phyloP scores from a whole-genome alignment of 2,888 invertebrate genomes.

The Physocephala rufipes region DNA sequence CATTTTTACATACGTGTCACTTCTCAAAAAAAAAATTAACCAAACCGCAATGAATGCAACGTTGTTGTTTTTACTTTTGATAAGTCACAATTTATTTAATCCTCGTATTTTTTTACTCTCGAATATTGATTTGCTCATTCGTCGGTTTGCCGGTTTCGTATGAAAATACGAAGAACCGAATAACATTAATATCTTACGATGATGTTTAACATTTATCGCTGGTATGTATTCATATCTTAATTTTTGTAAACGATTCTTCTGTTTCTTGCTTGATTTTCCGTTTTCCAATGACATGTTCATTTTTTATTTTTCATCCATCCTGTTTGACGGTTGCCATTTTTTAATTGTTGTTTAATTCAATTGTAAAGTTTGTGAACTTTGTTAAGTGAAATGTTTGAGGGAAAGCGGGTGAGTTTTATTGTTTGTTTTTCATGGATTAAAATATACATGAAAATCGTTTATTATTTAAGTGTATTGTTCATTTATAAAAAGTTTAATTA shows the following conservation, averaged over 20 bases:
- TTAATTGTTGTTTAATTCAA: neutral
- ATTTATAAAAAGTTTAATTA: too few relatives aligned
- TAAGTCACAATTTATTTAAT: neutral
- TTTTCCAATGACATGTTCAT: neutral
- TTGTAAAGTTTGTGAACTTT: too few relatives aligned
- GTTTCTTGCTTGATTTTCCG: neutral
- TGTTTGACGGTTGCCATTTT: neutral
- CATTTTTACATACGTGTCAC: constrained; percentile 10
- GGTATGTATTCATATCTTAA: neutral
- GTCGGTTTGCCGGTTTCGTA: constrained; percentile 10
- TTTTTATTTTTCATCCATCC: neutral
- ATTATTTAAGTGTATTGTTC: too few relatives aligned
- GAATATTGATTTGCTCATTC: constrained; percentile 19
- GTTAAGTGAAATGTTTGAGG: too few relatives aligned
- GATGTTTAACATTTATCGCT: neutral
- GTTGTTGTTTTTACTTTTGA: neutral
- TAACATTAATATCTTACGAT: neutral
- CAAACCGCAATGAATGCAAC: neutral
- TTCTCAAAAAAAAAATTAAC: neutral
- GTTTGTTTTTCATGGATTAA: too few relatives aligned
- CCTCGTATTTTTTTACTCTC: neutral
- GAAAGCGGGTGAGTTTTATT: too few relatives aligned
- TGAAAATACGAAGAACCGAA: constrained; percentile 1
- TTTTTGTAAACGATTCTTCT: neutral
- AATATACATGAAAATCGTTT: too few relatives aligned